Base-by-base conservation (phyloP, 2,797 vertebrate species). In the Chloroceryle amazona region DNA sequence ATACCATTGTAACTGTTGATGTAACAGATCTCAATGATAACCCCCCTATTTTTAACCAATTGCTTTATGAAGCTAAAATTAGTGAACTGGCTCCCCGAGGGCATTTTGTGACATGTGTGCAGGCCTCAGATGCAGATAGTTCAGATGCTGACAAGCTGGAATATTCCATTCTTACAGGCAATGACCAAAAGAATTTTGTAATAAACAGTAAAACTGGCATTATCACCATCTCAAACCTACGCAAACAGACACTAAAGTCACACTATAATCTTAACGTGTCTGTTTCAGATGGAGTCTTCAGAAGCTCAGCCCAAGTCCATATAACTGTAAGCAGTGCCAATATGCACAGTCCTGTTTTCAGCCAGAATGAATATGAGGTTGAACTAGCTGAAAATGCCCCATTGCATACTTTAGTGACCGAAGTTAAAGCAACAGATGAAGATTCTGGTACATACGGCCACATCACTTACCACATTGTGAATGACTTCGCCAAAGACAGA, bases 1-100 rank as follows among this genome's bases (percentile, higher is more conserved):
- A 99, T 4, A 94, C 98, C 15, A 4, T 96, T 6, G 98, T 99
- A 89, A 98, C 95, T 1, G 97, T 99, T 72, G 98, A 98, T 10
- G 95, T 99, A 58, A 99, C 98, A 0, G 99, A 99, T 97, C 98
- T 99, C 65, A 99, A 99, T 54, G 99, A 99, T 97, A 99, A 99
- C 5, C 98, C 99, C 2, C 99, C 99, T 16, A 42, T 97, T 46
- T 99, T 99, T 91, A 98, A 98, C 60, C 99, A 99, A 51, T 97
- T 97, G 52, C 85, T 98, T 61, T 99, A 99, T 87, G 98, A 99
- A 96, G 98, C 99, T 71, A 98, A 96, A 57, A 98, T 99, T 61
- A 99, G 99, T 11, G 99, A 99, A 94, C 95, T 99, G 41, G 99
- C 99, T 19, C 96, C 98, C 22, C 99, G 98, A 10, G 99, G 99